Evolutionary conservation across 53 echinoderm and acorn worm species (phyloP), one percentile per base, ranked within the genome.

Genomic region (Zoroaster sp.): DNA sequence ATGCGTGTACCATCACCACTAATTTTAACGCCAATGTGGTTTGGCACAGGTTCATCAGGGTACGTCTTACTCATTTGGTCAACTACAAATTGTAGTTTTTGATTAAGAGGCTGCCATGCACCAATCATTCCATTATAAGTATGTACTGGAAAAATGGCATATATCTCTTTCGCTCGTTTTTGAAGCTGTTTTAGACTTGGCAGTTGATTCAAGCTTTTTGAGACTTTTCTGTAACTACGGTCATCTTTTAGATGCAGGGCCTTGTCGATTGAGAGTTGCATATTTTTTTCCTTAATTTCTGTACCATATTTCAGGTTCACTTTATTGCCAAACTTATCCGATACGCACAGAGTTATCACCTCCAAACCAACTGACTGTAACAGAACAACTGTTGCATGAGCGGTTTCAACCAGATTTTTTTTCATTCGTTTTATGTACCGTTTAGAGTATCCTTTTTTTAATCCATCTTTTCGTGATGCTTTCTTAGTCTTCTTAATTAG

Each of bases 1-100:
- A 89, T 79, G 14, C 23, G 51, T 37, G 81, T 89, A n/a, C 89
- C 89, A 80, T 89, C 81, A 13, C 89, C 80, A 89, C 80, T 81
- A 1, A 81, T 53, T 53, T 89, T 90, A 0, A 80, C 41, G 17
- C 73, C 40, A 66, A 90, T 74, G 14, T 59, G 32, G 1, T 41
- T 3, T 74, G 83, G 83, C 3, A 90, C 5, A 21, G 81, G 20
- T 0, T 47, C 63, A 52, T 83, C 53, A 1, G 41, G 8, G 21
- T 67, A 68, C 32, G 42, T 68, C n/a, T n/a, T n/a, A n/a, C n/a
- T n/a, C n/a, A 83, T 83, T 41, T 83, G 83, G 21, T 83, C 42
- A 4, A 83, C 83, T 18, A 41, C 69, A 68, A 15, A 40, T 18
- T 7, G 18, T 4, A 83, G 3, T 83, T 83, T 83, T 9, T 35